Percentiles rank a stretch among this genome's conserved stretches.
phyloP scores from a whole-genome alignment of 1,140 invertebrate genomes.

The Chrysoperla carnea region DNA sequence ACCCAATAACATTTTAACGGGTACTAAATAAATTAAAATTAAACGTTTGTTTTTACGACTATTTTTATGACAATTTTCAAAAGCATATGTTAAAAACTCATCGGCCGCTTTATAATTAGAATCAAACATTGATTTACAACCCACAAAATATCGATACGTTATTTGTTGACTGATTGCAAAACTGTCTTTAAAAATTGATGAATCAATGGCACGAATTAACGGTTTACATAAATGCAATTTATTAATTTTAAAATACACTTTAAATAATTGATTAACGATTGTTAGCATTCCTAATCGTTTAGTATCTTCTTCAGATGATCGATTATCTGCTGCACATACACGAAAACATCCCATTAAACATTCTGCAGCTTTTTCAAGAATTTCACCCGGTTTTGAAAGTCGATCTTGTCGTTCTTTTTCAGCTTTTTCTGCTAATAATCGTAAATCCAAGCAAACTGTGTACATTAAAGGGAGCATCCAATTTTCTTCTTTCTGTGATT shows the following conservation, averaged over 20 bases:
- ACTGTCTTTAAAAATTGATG: slow-evolving; percentile 69
- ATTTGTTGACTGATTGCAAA: slow-evolving; percentile 78
- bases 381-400: slow-evolving; percentile 46
- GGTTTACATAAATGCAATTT: slow-evolving; percentile 94
- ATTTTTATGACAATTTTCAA: slow-evolving; percentile 71
- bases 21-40: slow-evolving; percentile 90
- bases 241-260: slow-evolving; percentile 95
- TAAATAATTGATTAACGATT: slow-evolving; percentile 91
- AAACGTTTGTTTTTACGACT: slow-evolving; percentile 79
- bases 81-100: slow-evolving; percentile 81
- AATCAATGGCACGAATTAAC: slow-evolving; percentile 88
- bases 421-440: slow-evolving; percentile 64
- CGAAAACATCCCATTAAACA: slow-evolving; percentile 86
- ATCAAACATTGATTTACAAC: slow-evolving; percentile 95
- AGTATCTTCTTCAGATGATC: slow-evolving; percentile 70
- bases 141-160: slow-evolving; percentile 94
- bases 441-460: slow-evolving; percentile 69
- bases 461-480: slow-evolving; percentile 89
- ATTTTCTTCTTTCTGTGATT: slow-evolving; percentile 85
- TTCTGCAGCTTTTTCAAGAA: slow-evolving; percentile 86
- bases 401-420: slow-evolving; percentile 35
- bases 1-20: slow-evolving; percentile 92
- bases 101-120: slow-evolving; percentile 88
- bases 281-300: slow-evolving; percentile 93
- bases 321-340: slow-evolving; percentile 88